Evolutionary conservation across 2,888 invertebrate species (phyloP), one percentile per base, ranked within the genome.

Genomic region (Yponomeuta malinellus): DNA sequence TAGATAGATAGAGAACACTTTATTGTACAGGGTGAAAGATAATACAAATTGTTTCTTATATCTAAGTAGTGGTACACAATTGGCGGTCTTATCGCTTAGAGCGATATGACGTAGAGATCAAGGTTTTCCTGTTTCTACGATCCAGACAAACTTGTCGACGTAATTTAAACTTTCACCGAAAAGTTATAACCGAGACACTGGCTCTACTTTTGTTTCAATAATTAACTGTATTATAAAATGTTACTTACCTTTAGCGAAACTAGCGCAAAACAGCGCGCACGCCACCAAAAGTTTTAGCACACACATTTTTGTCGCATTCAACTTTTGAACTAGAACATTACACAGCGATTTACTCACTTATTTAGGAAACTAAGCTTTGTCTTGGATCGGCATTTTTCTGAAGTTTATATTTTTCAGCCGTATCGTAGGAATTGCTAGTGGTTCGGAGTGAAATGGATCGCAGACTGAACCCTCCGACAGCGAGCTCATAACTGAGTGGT

Each of bases 261-360:
- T 33, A 10, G 29, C 12, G 12, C 29, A 33, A 65, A 65, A 65
- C 31, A 29, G 65, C 65, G 33, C 65, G 12, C 31, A 31, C 10
- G 65, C 65, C 65, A 33, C 65, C n/a, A 65, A 33, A 65, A 65
- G 31, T 65, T 65, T 65, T 12, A 65, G 29, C 29, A 65, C 31
- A 65, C 12, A 12, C 65, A 65, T 65, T 8, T 65, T 65, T 1
- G 52, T 59, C 15, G 15, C 52, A 52, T 15, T 31, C 12, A 65
- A 10, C 33, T 29, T 33, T 23, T 10, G 0, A 29, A 33, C 4
- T 65, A 29, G 29, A 65, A 33, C 29, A 29, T 23, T 33, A 59
- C 12, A 59, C 52, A 9, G 2, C 10, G 4, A 52, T 10, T 52
- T 52, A 12, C 52, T 59, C 15, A 59, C 52, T 15, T 15, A 8